Evolutionary conservation across 2,113 vertebrate species (phyloP).

Genomic region (Alethe diademata): DNA sequence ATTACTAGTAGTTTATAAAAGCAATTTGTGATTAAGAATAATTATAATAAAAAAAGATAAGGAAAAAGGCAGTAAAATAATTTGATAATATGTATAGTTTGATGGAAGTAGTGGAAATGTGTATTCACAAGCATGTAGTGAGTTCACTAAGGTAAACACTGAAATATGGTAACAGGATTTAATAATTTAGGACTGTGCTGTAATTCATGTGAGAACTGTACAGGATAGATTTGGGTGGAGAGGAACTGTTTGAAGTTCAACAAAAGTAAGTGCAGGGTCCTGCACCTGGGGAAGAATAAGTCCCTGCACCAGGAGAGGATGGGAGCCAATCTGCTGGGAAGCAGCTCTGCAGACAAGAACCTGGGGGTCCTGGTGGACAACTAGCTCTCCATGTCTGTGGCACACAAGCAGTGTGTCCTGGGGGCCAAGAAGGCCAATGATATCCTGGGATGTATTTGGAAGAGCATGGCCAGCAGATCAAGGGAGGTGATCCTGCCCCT

Average conservation of each 20-base stretch:
- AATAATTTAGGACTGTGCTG: not conserved
- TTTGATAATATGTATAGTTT: not conserved
- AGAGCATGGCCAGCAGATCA: not conserved
- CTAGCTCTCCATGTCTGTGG: rapidly evolving
- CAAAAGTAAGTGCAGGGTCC: not conserved
- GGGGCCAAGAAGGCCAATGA: no score
- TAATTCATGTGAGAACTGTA: not conserved
- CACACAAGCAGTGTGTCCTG: not conserved
- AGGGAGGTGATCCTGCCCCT: not conserved
- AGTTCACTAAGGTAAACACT: not conserved
- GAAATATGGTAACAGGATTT: not conserved
- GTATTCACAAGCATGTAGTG: not conserved
- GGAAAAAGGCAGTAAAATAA: not conserved
- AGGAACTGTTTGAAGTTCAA: not conserved
- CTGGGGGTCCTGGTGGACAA: not conserved
- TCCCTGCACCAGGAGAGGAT: not conserved
- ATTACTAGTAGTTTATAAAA: not conserved
- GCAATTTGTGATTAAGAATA: not conserved
- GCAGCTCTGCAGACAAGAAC: no score
- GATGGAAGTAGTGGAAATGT: not conserved
- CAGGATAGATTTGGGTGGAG: not conserved
- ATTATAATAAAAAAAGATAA: not conserved
- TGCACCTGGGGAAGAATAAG: not conserved
- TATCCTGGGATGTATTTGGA: no score
- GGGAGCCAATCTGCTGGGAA: not conserved